Conservation (phyloP, 1,140 invertebrate genomes). For the Bombus polaris region DNA sequence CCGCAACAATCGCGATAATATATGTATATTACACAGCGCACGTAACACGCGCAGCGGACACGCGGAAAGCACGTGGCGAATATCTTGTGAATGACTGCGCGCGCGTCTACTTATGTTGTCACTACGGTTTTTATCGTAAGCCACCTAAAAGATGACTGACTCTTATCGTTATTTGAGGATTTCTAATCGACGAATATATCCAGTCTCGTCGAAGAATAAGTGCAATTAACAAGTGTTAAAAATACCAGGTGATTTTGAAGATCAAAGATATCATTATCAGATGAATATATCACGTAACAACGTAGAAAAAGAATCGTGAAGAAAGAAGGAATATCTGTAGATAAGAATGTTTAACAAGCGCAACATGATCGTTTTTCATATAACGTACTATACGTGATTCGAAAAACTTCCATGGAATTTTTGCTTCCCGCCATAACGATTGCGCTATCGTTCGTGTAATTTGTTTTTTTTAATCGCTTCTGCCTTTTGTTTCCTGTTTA, state of each 20-base stretch:
- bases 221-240: background rate
- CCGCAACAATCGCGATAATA: constrained; percentile 28
- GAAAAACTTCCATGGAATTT: constrained; percentile 27
- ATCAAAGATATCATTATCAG: constrained; percentile 6
- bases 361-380: background rate
- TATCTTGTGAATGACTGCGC: constrained; percentile 28
- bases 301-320: background rate
- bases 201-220: background rate
- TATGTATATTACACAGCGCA: constrained; percentile 9
- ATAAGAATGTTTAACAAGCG: constrained; percentile 20
- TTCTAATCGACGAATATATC: background rate
- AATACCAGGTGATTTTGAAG: background rate
- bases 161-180: constrained; percentile 11
- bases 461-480: background rate
- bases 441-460: background rate
- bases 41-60: constrained; percentile 15
- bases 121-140: background rate
- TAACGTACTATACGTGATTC: background rate
- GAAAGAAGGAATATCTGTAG: background rate
- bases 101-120: background rate
- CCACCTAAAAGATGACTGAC: background rate
- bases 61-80: constrained; percentile 31
- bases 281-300: background rate
- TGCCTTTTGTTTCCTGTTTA: background rate
- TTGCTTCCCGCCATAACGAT: background rate